phyloP scores from a whole-genome alignment of 2,113 vertebrate genomes.

The Dicerorhinus sumatrensis region DNA sequence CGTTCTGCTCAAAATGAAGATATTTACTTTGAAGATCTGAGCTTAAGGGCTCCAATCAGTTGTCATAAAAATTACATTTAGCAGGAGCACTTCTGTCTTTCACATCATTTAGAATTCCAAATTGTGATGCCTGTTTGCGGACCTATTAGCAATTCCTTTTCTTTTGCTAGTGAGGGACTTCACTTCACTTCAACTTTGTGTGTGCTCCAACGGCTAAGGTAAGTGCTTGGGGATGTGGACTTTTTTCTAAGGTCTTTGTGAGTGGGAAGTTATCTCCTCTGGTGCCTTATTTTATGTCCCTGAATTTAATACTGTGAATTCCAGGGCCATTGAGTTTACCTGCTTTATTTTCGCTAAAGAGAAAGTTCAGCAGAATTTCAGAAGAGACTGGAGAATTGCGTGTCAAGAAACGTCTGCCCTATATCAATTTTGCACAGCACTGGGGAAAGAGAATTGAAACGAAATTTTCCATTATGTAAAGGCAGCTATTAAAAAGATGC shows the following conservation, averaged over 20 bases:
- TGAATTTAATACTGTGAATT: conserved; percentile 83
- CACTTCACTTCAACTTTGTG: conserved; percentile 79
- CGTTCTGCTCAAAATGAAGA: neutral
- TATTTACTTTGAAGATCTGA: neutral
- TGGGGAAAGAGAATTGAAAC: conserved; percentile 64
- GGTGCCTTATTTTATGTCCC: conserved; percentile 78
- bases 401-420: conserved; percentile 64
- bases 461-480: conserved; percentile 64
- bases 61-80: neutral
- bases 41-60: neutral
- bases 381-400: conserved; percentile 75
- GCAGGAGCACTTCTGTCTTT: neutral
- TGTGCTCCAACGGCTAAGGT: conserved; percentile 68
- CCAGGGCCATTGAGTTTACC: conserved; percentile 83
- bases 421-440: conserved; percentile 62
- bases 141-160: neutral
- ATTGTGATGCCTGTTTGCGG: neutral
- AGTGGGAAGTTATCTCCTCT: conserved; percentile 82
- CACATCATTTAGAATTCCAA: neutral
- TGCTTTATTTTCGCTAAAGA: conserved; percentile 85
- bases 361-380: conserved; percentile 87
- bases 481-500: conserved; percentile 61
- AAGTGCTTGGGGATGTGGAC: conserved; percentile 63
- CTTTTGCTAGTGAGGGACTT: conserved; percentile 25
- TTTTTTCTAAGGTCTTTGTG: conserved; percentile 73